Percentiles rank a stretch among this genome's conserved stretches.
These are phyloP conservation scores for Apodemia zela DNA, from an alignment of 2,888 invertebrate genomes.

Conservation along the genomic window DNA sequence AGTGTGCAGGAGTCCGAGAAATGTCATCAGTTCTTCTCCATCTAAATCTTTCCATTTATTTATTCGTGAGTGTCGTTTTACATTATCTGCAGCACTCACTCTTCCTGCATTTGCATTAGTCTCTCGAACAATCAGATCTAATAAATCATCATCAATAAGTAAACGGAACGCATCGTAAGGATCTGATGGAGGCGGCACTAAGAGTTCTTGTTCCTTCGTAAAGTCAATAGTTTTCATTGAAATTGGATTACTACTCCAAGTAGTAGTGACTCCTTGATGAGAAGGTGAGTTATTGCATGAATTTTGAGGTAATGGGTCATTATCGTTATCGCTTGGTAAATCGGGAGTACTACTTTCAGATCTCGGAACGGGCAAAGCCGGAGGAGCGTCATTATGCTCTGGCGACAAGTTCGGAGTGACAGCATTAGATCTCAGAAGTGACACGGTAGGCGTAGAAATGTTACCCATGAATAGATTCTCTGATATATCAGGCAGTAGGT, in stretches of 20 bases:
- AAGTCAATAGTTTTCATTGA: conserved; percentile 28
- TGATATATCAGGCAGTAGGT: not conserved
- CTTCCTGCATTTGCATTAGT: conserved; percentile 30
- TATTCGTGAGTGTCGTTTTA: conserved; percentile 34
- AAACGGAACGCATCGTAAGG: conserved; percentile 34
- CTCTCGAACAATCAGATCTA: conserved; percentile 31
- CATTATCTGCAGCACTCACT: conserved; percentile 23
- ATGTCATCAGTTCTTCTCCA: conserved; percentile 38
- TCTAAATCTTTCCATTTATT: conserved; percentile 39
- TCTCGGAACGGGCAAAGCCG: too few relatives aligned
- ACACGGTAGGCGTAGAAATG: too few relatives aligned
- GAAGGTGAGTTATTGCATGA: conserved; percentile 24
- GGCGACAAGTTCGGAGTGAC: too few relatives aligned
- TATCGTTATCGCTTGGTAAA: too few relatives aligned
- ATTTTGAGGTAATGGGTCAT: conserved; percentile 18
- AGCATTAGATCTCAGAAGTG: too few relatives aligned
- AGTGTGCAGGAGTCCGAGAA: conserved; percentile 49
- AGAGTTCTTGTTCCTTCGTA: conserved; percentile 28
- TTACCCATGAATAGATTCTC: too few relatives aligned
- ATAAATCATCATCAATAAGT: conserved; percentile 32
- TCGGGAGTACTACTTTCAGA: too few relatives aligned
- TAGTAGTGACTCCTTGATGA: conserved; percentile 32
- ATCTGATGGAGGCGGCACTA: conserved; percentile 30
- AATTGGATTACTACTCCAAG: conserved; percentile 22
- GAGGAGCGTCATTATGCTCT: too few relatives aligned